Evolutionary conservation across 2,888 invertebrate species (phyloP), one percentile per base, ranked within the genome.

Genomic region (Drosophila helvetica): DNA sequence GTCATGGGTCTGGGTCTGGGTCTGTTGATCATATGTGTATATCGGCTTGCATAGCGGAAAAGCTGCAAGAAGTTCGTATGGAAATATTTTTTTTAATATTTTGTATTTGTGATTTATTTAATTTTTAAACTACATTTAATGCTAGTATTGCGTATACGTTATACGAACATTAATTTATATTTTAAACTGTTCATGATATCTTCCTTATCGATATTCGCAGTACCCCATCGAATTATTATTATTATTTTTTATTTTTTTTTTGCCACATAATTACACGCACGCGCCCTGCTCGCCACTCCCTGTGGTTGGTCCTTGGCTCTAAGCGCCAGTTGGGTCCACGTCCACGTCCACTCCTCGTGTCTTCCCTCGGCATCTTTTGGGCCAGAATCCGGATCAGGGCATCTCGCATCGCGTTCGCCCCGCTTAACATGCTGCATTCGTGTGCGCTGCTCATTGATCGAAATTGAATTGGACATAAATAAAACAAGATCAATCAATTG

Each of bases 401-500:
- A 64, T 62, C 55, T 55, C 55, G 60, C 65, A 64, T 62, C 55
- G 55, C 55, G 60, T 55, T 19, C 55, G 61, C 45, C n/a, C 48
- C 61, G 62, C 65, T 67, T 80, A 71, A 73, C 77, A 79, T 80
- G 78, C 81, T 75, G 85, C 76, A 86, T 88, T 79, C 89, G 83
- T 86, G 86, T 81, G 86, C 88, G 79, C 81, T 80, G 89, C 89
- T 90, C 89, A 89, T 89, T 91, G 91, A 91, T 91, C 89, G 91
- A 90, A 91, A 91, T 91, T 90, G 90, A 90, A 91, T 91, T 90
- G 91, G 92, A 92, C 92, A 91, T 92, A 92, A 71, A 71, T 71
- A 71, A 71, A 71, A 71, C 92, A 91, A 91, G 91, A 92, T 91
- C 91, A 92, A 92, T 92, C 92, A 91, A 90, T 90, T 92, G 92